A percentile compares a stretch with the other conserved stretches of the same genome.
These are phyloP conservation scores for Pocillopora verrucosa DNA, from an alignment of 64 coral and sea anemone genomes.

Conservation along the genomic window DNA sequence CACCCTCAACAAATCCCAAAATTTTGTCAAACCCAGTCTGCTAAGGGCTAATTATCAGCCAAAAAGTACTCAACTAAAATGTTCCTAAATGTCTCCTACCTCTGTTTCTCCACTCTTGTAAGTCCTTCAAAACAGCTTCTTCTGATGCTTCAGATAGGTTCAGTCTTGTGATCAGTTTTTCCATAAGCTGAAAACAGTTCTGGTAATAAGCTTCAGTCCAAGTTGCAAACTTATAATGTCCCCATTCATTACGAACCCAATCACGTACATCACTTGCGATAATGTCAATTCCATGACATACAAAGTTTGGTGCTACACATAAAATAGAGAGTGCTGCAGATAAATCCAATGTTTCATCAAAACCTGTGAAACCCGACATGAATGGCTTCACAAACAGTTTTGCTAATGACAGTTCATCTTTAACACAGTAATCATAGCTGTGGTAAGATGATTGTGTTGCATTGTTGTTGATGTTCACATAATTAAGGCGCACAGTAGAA, in stretches of 20 bases:
- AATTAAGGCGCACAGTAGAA: conserved; percentile 28
- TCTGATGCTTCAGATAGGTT: background rate
- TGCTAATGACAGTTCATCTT: conserved; percentile 20
- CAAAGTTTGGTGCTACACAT: conserved; percentile 38
- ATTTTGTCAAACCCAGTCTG: too few relatives aligned
- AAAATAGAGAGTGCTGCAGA: conserved; percentile 67
- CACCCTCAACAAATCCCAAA: too few relatives aligned
- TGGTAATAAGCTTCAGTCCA: conserved; percentile 40
- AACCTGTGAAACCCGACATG: conserved; percentile 34
- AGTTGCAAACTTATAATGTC: conserved; percentile 50
- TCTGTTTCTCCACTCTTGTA: conserved; percentile 1
- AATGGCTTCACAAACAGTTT: conserved; percentile 43
- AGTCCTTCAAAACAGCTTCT: background rate
- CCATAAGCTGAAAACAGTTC: conserved; percentile 52
- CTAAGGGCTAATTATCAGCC: too few relatives aligned
- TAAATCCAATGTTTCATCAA: conserved; percentile 61
- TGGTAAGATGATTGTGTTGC: background rate
- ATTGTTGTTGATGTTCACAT: conserved; percentile 73
- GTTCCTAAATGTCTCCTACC: too few relatives aligned
- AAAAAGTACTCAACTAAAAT: too few relatives aligned
- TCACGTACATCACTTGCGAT: conserved; percentile 43
- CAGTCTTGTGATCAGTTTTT: background rate
- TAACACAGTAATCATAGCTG: conserved; percentile 45
- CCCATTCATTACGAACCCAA: conserved; percentile 76
- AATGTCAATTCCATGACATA: background rate